These are phyloP conservation scores for Prionailurus viverrinus DNA, from an alignment of 2,113 vertebrate genomes.

Conservation along the genomic window DNA sequence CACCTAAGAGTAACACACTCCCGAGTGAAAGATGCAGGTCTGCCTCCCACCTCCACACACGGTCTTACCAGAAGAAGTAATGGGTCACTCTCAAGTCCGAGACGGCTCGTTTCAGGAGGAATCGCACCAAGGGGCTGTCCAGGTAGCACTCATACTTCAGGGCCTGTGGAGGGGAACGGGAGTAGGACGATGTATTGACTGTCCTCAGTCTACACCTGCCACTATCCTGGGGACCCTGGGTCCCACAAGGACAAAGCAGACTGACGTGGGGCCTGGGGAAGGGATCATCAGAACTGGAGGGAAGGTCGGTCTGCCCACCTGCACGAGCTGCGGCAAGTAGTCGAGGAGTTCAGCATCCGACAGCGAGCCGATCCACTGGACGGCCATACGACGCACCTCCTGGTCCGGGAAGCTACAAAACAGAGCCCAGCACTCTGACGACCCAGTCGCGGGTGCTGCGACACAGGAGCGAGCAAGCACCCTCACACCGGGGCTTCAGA, in stretches of 20 bases:
- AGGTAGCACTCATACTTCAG: constrained; percentile 99
- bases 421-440: not conserved
- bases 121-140: constrained; percentile 97
- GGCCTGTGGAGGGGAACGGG: constrained; percentile 87
- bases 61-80: constrained; percentile 96
- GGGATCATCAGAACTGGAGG: accelerated
- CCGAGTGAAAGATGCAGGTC: accelerated
- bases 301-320: constrained; percentile 87
- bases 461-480: not conserved
- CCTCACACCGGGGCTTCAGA: not conserved
- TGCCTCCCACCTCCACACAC: not conserved
- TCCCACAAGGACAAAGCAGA: not conserved
- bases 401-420: constrained; percentile 95
- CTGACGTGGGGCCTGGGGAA: accelerated
- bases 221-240: not conserved
- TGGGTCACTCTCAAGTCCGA: constrained; percentile 95
- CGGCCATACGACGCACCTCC: constrained; percentile 95
- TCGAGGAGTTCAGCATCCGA: constrained; percentile 95
- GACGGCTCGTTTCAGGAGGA: constrained; percentile 95
- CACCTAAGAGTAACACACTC: not conserved
- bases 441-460: not conserved
- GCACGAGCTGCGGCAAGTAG: constrained; percentile 97
- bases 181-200: not conserved
- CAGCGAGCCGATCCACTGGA: constrained; percentile 97
- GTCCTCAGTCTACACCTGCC: not conserved